Evolutionary conservation across 1,140 invertebrate genomes (phyloP), one percentile per base, ranked within the genome.

Genomic region (Trichoplusia ni): DNA sequence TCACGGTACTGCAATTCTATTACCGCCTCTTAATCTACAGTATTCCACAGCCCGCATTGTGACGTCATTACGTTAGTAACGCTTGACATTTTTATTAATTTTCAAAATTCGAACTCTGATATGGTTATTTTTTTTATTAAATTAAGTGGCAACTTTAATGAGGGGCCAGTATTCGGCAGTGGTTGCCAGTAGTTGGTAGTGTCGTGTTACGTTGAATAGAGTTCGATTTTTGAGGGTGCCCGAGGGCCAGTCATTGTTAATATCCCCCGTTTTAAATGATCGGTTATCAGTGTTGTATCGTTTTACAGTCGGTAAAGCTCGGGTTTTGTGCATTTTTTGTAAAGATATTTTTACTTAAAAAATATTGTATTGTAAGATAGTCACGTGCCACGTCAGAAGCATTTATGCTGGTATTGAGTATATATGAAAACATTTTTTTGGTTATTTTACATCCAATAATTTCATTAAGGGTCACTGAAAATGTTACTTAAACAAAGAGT

Each of bases 1-100:
- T 81, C 77, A 75, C 79, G 79, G 64, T 69, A 38, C 38, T 63
- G 69, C 73, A 72, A 74, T 70, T 79, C 70, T 80, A 80, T 82
- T 78, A 74, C 64, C 60, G 54, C 13, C 38, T 56, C 38, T 54
- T 54, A 58, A 58, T 44, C 58, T 60, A 47, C 14, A 9, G n/a
- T n/a, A n/a, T n/a, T n/a, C n/a, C n/a, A n/a, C n/a, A 44, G 47
- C 65, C 63, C 67, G 66, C 67, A 69, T 58, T 63, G 46, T 56
- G 62, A 62, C 56, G 51, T 47, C 51, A 47, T 64, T 25, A 37
- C 27, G 37, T 53, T 66, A 37, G 63, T 65, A 25, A 60, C 69
- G 63, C 59, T 56, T 61, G 59, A 63, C 38, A 27, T 64, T 66
- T 72, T 58, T 71, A 69, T 73, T 68, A 68, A 71, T 69, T 61